Conservation (phyloP, 2,888 invertebrate genomes). For the Spodoptera littoralis region DNA sequence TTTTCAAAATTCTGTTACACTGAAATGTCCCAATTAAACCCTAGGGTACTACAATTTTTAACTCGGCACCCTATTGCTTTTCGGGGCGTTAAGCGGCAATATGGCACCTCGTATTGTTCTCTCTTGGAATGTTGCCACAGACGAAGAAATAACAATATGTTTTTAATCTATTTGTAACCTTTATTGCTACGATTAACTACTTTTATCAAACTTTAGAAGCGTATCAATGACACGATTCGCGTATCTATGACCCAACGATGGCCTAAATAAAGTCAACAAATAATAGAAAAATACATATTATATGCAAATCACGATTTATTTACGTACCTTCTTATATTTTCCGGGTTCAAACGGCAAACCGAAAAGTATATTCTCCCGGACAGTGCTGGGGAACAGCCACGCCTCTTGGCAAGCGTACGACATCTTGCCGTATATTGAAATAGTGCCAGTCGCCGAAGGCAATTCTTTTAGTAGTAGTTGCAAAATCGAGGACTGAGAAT, state of each 20-base stretch:
- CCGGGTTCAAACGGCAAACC: slow-evolving; percentile 90
- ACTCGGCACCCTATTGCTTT: slow-evolving; percentile 24
- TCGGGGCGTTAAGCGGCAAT: slow-evolving; percentile 34
- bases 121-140: slow-evolving; percentile 42
- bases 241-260: slow-evolving; percentile 28
- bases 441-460: slow-evolving; percentile 89
- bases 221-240: slow-evolving; percentile 35
- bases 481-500: slow-evolving; percentile 89
- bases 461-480: slow-evolving; percentile 93
- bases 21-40: slow-evolving; percentile 14
- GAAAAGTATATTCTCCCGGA: slow-evolving; percentile 96
- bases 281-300: slow-evolving; percentile 36
- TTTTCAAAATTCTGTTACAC: not conserved
- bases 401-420: slow-evolving; percentile 95
- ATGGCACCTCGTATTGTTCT: slow-evolving; percentile 33
- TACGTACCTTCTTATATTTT: slow-evolving; percentile 86
- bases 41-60: slow-evolving; percentile 20
- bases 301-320: slow-evolving; percentile 53
- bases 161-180: slow-evolving; percentile 36
- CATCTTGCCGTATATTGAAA: slow-evolving; percentile 90
- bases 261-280: slow-evolving; percentile 44
- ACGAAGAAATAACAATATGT: slow-evolving; percentile 23
- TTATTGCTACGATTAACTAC: slow-evolving; percentile 28
- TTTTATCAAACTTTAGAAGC: slow-evolving; percentile 28
- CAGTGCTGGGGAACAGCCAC: slow-evolving; percentile 94